phyloP scores from a whole-genome alignment of 2,113 vertebrate genomes.

The Eurystomus gularis region DNA sequence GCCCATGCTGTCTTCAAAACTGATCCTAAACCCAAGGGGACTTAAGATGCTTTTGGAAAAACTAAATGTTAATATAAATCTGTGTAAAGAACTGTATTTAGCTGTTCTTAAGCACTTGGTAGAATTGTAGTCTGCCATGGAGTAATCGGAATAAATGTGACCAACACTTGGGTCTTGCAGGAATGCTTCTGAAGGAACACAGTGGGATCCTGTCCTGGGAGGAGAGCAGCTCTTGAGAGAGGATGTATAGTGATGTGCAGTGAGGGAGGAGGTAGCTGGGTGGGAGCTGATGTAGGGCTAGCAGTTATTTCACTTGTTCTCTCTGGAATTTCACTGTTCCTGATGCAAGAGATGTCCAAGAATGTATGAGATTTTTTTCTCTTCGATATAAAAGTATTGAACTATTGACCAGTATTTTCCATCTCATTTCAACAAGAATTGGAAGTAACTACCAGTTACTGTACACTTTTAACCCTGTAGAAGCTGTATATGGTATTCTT shows the following conservation, averaged over 20 bases:
- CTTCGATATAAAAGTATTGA: neutral
- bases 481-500: neutral
- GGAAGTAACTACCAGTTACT: neutral
- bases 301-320: neutral
- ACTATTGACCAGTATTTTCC: neutral
- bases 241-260: neutral
- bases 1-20: neutral
- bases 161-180: neutral
- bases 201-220: neutral
- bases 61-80: neutral
- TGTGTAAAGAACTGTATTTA: neutral
- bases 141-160: neutral
- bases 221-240: neutral
- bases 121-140: accelerated
- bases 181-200: neutral
- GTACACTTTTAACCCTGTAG: neutral
- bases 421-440: neutral
- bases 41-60: neutral
- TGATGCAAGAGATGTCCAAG: neutral
- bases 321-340: neutral
- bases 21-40: neutral
- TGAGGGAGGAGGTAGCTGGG: neutral
- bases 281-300: neutral
- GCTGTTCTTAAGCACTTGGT: neutral
- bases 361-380: neutral